Percentiles rank a stretch among this genome's conserved stretches.
Evolutionary conservation across 2,888 invertebrate species (phyloP).

Genomic region (Hanleya hanleyi): DNA sequence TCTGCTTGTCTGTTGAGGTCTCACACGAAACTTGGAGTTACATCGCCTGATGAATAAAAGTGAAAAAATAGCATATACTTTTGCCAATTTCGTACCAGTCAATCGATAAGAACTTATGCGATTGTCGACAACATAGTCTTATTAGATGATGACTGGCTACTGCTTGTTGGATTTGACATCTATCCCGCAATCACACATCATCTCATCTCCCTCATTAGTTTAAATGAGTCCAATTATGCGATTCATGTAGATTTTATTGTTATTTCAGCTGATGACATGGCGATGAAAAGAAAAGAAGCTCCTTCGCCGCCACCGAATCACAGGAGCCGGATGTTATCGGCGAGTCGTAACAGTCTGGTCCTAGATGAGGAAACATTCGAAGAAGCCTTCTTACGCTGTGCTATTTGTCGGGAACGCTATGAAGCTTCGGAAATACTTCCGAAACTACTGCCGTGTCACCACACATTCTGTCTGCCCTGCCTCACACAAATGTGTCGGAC

Average conservation of each 20-base stretch:
- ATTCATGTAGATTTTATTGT: neutral
- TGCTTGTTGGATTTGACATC: neutral
- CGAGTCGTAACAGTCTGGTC: conserved; percentile 34
- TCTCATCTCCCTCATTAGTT: neutral
- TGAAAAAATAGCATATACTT: too few relatives aligned
- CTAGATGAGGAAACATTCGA: conserved; percentile 61
- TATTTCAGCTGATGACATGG: neutral
- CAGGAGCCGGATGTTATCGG: neutral
- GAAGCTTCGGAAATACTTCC: conserved; percentile 43
- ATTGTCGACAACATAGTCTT: too few relatives aligned
- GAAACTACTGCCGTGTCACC: conserved; percentile 62
- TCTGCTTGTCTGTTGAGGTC: too few relatives aligned
- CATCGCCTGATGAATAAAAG: too few relatives aligned
- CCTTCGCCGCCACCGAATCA: neutral
- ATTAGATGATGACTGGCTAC: too few relatives aligned
- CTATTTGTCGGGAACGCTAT: conserved; percentile 55
- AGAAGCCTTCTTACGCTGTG: conserved; percentile 57
- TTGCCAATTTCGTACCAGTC: too few relatives aligned
- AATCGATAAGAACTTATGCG: too few relatives aligned
- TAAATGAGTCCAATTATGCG: neutral
- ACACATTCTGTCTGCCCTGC: conserved; percentile 56
- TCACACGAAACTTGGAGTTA: too few relatives aligned
- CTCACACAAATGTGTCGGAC: conserved; percentile 46
- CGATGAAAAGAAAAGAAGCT: neutral
- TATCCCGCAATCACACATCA: neutral